phyloP scores from a whole-genome alignment of 1,140 invertebrate species.

The Meloidogyne floridensis region DNA sequence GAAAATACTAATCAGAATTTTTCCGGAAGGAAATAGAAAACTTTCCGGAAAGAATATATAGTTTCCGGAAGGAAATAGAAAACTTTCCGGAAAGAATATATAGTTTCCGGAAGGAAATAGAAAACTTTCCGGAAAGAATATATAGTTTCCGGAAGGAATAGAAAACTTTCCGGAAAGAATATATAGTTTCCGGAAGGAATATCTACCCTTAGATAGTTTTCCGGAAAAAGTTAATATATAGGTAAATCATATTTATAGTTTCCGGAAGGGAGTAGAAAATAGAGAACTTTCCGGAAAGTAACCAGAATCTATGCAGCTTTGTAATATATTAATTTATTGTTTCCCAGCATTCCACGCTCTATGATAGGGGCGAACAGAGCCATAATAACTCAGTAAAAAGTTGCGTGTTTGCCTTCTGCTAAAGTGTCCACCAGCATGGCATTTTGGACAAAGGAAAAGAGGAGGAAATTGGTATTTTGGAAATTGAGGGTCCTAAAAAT shows the following conservation, averaged over 20 bases:
- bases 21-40: neutral
- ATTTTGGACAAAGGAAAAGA: slow-evolving; percentile 63
- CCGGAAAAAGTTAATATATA: no score
- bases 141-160: neutral
- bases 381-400: slow-evolving; percentile 63
- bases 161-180: neutral
- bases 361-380: slow-evolving; percentile 41
- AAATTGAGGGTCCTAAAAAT: slow-evolving; percentile 61
- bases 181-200: no score
- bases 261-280: no score
- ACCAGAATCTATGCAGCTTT: no score
- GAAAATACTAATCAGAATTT: neutral
- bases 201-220: no score
- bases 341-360: neutral
- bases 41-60: neutral
- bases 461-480: slow-evolving; percentile 64
- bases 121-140: neutral
- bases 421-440: slow-evolving; percentile 64
- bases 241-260: neutral
- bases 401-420: slow-evolving; percentile 63
- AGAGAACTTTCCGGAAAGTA: no score
- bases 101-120: neutral
- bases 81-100: no score
- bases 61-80: no score
- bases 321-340: neutral